Evolutionary conservation across 2,797 vertebrate genomes (phyloP).

Genomic region (Gastrophryne carolinensis): DNA sequence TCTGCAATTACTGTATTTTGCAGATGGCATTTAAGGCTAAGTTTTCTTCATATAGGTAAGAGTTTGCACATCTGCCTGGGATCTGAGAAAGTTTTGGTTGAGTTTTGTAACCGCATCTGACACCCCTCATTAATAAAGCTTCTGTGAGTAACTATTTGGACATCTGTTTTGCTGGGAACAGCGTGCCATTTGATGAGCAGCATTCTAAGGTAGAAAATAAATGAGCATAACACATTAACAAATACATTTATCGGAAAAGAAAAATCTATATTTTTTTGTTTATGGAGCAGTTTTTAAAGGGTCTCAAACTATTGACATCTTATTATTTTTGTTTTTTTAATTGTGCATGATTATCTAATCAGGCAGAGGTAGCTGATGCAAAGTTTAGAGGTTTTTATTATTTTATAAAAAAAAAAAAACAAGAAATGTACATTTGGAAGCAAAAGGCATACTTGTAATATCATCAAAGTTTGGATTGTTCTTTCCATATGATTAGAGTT

Average conservation of each 20-base stretch:
- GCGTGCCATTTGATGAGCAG: conserved; percentile 26
- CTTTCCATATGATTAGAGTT: conserved; percentile 88
- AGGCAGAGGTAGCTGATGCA: conserved; percentile 24
- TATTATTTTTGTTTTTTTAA: conserved; percentile 15
- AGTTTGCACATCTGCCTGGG: neutral
- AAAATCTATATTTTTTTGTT: conserved; percentile 33
- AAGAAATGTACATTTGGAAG: conserved; percentile 58
- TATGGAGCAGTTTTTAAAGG: conserved; percentile 22
- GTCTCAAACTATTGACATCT: neutral
- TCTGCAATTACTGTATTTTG: too few species aligned
- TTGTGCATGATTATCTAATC: neutral
- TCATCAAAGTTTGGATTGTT: conserved; percentile 66
- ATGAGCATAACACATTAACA: conserved; percentile 31
- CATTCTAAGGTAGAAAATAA: conserved; percentile 12
- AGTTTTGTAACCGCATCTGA: conserved; percentile 1
- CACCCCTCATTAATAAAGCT: conserved; percentile 22
- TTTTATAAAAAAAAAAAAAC: conserved; percentile 11
- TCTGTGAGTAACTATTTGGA: conserved; percentile 23
- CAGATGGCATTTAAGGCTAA: too few species aligned
- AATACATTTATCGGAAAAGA: conserved; percentile 36
- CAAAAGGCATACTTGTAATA: conserved; percentile 59
- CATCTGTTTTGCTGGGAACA: conserved; percentile 27
- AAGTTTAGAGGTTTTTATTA: conserved; percentile 3
- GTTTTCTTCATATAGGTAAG: too few species aligned
- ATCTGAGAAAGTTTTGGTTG: neutral